Evolutionary conservation across 1,140 invertebrate species (phyloP), one percentile per base, ranked within the genome.

Genomic region (Bombyx mandarina): DNA sequence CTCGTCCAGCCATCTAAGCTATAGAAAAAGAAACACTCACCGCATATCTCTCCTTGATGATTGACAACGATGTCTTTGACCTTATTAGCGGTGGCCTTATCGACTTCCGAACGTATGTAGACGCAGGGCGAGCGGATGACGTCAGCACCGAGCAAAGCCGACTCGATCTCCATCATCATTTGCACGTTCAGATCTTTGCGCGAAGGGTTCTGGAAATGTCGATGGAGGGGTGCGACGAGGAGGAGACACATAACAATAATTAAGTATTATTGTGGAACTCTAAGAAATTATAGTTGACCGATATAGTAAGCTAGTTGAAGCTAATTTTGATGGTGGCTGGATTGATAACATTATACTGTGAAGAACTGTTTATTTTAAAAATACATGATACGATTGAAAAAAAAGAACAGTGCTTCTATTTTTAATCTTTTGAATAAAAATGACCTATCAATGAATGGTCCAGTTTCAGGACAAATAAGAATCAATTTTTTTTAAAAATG

Each of bases 121-220:
- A 98, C 92, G 61, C 90, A 90, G 0, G 97, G 97, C 60, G 93
- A 89, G 9, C 90, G 90, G 60, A 96, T 91, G 67, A 94, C 92
- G 77, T 97, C 95, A 54, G 93, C 94, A 59, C 94, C 91, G 12
- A 96, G 89, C 54, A 99, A 85, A 0, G 94, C 90, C 68, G 96
- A 94, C 84, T 98, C 96, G 56, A 98, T 96, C 59, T 94, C 93
- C 89, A 97, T 93, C 82, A 98, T 94, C 93, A 99, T 95, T 79
- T 99, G 97, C 51, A 98, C 93, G 74, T 97, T 96, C 61, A 96
- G 91, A 78, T 99, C 97, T 86, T 97, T 93, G 46, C 96, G 91
- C 10, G 95, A 95, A 7, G 96, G 95, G 69, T 96, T 97, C 88
- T 89, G 82, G 1, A 84, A 86, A 76, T 56, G 84, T 48, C 42